Evolutionary conservation across 2,888 invertebrate genomes (phyloP), one percentile per base, ranked within the genome.

Genomic region (Clitarchus hookeri): DNA sequence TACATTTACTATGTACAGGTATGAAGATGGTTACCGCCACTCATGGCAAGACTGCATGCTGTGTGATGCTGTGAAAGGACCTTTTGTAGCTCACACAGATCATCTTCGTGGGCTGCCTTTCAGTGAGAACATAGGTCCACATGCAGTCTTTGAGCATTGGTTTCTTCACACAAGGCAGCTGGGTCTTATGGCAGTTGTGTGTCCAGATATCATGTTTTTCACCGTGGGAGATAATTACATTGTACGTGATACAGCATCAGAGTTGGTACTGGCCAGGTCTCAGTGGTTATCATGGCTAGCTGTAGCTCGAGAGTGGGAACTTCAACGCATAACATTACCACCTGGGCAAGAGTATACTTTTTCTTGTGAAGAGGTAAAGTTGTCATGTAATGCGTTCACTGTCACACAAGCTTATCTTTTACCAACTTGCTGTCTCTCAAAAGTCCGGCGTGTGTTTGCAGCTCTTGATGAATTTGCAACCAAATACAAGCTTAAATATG

Each of bases 131-230:
- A 79, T 90, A 78, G 86, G 87, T 11, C 84, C 84, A 4, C 84
- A 86, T 27, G 89, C 89, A 3, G 65, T 90, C 9, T 90, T 89
- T 86, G 89, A 89, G 79, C 90, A 90, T 82, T 90, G 89, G 88
- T 90, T 91, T 86, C 87, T 90, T 25, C 86, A 87, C 27, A 54
- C 89, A n/a, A 88, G 87, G 13, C 53, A 88, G 19, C 48, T 85
- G 6, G 87, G 88, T 16, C 53, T 86, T 4, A 88, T 89, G 77
- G 88, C 87, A 12, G 86, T 89, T 48, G 88, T 88, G 19, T 90
- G 90, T 88, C 90, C 91, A 0, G 91, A 91, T 88, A 88, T 89
- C 4, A 90, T 90, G 90, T 90, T 90, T 86, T 89, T 89, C 86
- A 88, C 88, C 44, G 80, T 86, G 23, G 86, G 88, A 19, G 36